These are phyloP conservation scores for Tenebrosternarchus preto DNA, from an alignment of 2,113 vertebrate species.

Conservation along the genomic window DNA sequence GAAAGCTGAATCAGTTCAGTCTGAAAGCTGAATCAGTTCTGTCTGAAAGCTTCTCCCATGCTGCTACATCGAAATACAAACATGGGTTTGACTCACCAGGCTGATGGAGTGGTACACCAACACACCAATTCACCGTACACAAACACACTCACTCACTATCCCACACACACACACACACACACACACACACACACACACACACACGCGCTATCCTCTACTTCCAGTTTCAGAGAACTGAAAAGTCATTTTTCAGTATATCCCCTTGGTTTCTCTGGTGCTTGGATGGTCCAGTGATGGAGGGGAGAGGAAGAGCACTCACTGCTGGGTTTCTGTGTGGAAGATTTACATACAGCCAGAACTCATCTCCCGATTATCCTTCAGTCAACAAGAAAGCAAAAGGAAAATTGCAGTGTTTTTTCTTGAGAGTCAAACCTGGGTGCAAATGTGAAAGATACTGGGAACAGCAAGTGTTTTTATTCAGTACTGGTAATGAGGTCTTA, in stretches of 20 bases:
- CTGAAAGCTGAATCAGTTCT: not conserved
- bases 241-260: slow-evolving; percentile 33
- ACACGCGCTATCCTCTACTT: slow-evolving; percentile 29
- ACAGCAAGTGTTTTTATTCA: too few species aligned
- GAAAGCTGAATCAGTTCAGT: not conserved
- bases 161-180: not conserved
- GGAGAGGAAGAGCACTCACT: too few species aligned
- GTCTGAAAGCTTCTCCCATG: slow-evolving; percentile 1
- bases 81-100: slow-evolving; percentile 17
- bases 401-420: too few species aligned
- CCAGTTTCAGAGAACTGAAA: slow-evolving; percentile 24
- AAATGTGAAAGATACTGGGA: too few species aligned
- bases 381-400: too few species aligned
- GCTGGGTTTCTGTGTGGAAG: too few species aligned
- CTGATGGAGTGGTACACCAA: slow-evolving; percentile 33
- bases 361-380: too few species aligned
- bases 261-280: not conserved
- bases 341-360: too few species aligned
- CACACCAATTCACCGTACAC: not conserved
- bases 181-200: not conserved
- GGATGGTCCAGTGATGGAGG: too few species aligned
- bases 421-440: too few species aligned
- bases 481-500: too few species aligned
- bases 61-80: not conserved
- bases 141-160: slow-evolving; percentile 6